These are phyloP conservation scores for Panthera uncia DNA, from an alignment of 2,113 vertebrate species.

Conservation along the genomic window DNA sequence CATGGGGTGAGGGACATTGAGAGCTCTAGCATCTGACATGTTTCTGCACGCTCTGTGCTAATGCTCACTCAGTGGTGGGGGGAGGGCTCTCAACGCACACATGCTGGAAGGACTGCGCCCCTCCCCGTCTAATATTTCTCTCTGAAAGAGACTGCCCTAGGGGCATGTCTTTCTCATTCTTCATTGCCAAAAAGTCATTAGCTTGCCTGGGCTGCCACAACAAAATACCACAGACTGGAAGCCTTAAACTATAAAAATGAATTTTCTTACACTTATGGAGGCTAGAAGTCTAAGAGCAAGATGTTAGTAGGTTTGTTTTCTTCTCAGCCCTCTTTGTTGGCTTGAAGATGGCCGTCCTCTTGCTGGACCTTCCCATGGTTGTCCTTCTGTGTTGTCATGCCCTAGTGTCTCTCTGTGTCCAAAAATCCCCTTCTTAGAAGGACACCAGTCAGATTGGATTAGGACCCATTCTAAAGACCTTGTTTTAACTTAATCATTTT, in stretches of 20 bases:
- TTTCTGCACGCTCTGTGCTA: neutral
- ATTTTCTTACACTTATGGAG: neutral
- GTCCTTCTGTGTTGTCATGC: neutral
- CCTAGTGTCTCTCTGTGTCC: neutral
- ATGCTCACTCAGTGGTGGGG: rapidly evolving
- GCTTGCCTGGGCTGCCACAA: neutral
- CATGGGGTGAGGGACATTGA: neutral
- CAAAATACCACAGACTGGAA: neutral
- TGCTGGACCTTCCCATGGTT: neutral
- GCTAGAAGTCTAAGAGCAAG: neutral
- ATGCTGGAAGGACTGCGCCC: no score
- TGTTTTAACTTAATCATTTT: neutral
- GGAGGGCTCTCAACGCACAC: no score
- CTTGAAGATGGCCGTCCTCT: neutral
- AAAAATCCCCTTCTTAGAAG: neutral
- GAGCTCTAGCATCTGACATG: neutral
- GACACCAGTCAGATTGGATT: neutral
- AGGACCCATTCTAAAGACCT: neutral
- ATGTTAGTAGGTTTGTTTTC: neutral
- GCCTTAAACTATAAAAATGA: neutral
- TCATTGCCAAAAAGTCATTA: neutral
- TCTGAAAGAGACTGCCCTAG: neutral
- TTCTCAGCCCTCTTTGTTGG: neutral
- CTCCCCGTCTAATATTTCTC: neutral
- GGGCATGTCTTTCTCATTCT: neutral